These are phyloP conservation scores for Grapholita molesta DNA, from an alignment of 1,140 invertebrate species.

Conservation along the genomic window DNA sequence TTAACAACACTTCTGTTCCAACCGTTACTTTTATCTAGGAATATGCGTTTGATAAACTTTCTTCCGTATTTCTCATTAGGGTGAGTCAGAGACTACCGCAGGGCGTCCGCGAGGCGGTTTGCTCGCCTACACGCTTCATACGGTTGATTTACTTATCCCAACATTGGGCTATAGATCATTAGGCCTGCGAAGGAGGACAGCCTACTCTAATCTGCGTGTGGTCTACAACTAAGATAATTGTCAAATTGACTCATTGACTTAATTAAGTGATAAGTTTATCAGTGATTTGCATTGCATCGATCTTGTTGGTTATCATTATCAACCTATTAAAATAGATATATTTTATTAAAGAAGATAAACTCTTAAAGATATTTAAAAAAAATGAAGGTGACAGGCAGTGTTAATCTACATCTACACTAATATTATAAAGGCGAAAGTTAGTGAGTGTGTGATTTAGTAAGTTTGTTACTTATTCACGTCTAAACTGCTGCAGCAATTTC, in stretches of 20 bases:
- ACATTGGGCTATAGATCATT: conserved; percentile 43
- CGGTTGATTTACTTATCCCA: conserved; percentile 21
- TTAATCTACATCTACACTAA: no score
- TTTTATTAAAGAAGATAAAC: no score
- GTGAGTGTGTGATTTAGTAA: no score
- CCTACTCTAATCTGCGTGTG: conserved; percentile 44
- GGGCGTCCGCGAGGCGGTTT: conserved; percentile 45
- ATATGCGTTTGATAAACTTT: conserved; percentile 1
- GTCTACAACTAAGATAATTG: conserved; percentile 42
- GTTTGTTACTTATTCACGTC: no score
- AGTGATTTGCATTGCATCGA: neutral
- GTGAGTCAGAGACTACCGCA: conserved; percentile 43
- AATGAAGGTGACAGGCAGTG: no score
- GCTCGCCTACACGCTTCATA: conserved; percentile 46
- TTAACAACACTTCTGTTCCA: conserved; percentile 9
- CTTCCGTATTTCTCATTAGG: neutral
- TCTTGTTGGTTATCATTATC: neutral
- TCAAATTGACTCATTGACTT: conserved; percentile 54
- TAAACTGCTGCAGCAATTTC: no score
- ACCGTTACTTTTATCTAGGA: conserved; percentile 9
- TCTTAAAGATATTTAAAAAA: neutral
- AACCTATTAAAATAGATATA: neutral
- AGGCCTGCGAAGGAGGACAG: conserved; percentile 57
- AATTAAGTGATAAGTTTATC: conserved; percentile 3
- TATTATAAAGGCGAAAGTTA: no score